Evolutionary conservation across 1,140 invertebrate species (phyloP), one percentile per base, ranked within the genome.

Genomic region (Goniozus legneri): DNA sequence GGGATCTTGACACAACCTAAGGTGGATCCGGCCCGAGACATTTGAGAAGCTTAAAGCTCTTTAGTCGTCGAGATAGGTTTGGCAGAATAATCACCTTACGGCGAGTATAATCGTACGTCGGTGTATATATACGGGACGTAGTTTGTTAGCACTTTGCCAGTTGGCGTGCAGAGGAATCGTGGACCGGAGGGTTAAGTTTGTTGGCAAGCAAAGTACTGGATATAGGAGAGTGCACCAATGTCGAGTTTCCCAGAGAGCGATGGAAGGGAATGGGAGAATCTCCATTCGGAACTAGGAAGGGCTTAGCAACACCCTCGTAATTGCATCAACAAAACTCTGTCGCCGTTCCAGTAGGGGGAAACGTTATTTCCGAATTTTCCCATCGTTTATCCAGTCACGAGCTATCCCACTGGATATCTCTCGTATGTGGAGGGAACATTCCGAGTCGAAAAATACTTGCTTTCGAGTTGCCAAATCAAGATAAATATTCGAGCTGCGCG

Each of bases 81-180:
- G 19, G 15, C 20, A 30, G 27, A 53, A 50, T 53, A 56, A 53
- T 56, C 37, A 47, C 31, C 34, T 48, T 48, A 42, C 33, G 21
- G 16, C 22, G 40, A 41, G 49, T 30, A 44, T 34, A 55, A 58
- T 52, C 37, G 27, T 31, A 34, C 33, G 37, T 48, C 32, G 42
- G 18, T 55, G 42, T 27, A 36, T 46, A 44, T 18, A 6, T 12
- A n/a, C n/a, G n/a, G 27, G 22, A 40, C 30, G 15, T 47, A n/a
- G n/a, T n/a, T n/a, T 36, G 35, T 34, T 44, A 42, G 30, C 27
- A 30, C 35, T 47, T 37, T 44, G 37, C 18, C 30, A 43, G 20
- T 40, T 27, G 47, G 44, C 12, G 24, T 7, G 24, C n/a, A 7
- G 15, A n/a, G n/a, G n/a, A n/a, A n/a, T n/a, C n/a, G 20, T 0